Evolutionary conservation across 92 coral and sea anemone species (phyloP).

Genomic region (Siderastrea siderea): DNA sequence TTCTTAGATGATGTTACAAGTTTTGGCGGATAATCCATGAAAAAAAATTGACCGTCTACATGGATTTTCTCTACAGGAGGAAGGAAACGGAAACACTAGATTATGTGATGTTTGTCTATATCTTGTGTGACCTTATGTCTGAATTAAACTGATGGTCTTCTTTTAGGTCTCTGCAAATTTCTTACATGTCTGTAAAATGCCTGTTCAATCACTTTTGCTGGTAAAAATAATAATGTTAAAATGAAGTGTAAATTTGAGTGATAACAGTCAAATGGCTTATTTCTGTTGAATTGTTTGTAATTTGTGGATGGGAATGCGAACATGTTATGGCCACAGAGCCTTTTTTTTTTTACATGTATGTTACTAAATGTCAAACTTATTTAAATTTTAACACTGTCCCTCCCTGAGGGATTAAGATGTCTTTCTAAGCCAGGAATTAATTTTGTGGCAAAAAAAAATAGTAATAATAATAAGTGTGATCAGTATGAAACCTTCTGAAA

Average conservation of each 20-base stretch:
- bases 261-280: slow-evolving; percentile 2
- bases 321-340: no score
- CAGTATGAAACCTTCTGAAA: no score
- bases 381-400: no score
- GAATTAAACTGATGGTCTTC: background rate
- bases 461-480: no score
- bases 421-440: no score
- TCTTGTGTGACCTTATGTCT: slow-evolving; percentile 8
- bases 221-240: background rate
- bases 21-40: slow-evolving; percentile 15
- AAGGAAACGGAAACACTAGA: slow-evolving; percentile 45
- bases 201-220: background rate
- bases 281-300: background rate
- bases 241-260: slow-evolving; percentile 7
- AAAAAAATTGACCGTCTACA: slow-evolving; percentile 14
- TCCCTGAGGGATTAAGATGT: no score
- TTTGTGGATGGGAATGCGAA: background rate
- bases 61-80: slow-evolving; percentile 27
- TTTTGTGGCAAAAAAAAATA: no score
- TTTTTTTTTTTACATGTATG: no score
- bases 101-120: slow-evolving; percentile 24
- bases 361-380: no score
- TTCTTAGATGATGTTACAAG: slow-evolving; percentile 23
- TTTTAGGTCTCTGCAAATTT: background rate
- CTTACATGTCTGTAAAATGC: background rate